Conservation (phyloP, 2,888 invertebrate species). For the Oscheius onirici region DNA sequence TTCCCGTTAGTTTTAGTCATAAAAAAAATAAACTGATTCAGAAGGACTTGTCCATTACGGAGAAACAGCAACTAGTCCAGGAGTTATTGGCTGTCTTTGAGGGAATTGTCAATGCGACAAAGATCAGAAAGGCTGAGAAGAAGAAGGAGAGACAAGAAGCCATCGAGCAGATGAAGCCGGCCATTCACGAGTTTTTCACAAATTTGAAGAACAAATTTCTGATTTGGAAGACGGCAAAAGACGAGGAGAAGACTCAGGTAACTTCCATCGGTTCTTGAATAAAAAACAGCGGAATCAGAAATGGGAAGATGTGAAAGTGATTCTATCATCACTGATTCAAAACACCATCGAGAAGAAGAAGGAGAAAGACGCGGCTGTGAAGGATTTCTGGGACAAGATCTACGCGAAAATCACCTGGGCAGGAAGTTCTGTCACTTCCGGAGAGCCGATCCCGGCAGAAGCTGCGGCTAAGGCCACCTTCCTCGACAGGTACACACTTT, state of each 20-base stretch:
- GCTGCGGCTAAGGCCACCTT: conserved; percentile 18
- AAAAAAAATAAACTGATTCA: background rate
- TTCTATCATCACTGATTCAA: background rate
- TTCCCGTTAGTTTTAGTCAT: no score
- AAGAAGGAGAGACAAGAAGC: conserved; percentile 1
- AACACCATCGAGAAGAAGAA: conserved; percentile 3
- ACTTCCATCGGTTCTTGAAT: background rate
- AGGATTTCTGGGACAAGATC: conserved; percentile 5
- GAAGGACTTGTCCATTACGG: background rate
- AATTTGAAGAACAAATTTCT: conserved; percentile 3
- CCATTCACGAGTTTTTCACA: conserved; percentile 11
- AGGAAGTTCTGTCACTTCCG: background rate
- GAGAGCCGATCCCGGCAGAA: background rate
- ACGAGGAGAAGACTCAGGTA: conserved; percentile 16
- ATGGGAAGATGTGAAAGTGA: conserved; percentile 20
- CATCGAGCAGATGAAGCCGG: conserved; percentile 2
- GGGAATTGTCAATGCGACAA: conserved; percentile 9
- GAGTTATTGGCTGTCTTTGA: conserved; percentile 16
- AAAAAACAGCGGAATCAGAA: background rate
- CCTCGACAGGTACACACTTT: conserved; percentile 18
- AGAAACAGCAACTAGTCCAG: background rate
- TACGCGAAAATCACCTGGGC: background rate
- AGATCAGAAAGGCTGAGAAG: background rate
- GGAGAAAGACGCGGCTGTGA: conserved; percentile 9
- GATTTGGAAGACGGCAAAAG: conserved; percentile 9